phyloP scores from a whole-genome alignment of 2,888 invertebrate genomes.

The Calliphora vomitoria region DNA sequence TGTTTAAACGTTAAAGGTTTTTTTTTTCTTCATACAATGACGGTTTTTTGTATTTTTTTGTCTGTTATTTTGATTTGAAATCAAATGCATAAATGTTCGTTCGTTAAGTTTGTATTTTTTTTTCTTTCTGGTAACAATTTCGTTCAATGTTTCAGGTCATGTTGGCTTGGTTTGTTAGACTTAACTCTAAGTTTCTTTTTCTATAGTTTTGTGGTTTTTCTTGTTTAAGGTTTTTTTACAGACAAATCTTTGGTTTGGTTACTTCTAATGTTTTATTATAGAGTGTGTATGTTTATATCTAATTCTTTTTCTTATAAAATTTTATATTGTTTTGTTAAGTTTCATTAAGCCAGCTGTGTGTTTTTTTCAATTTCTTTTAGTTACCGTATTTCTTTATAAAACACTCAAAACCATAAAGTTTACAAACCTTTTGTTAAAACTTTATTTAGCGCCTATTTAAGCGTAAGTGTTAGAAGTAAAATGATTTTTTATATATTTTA shows the following conservation, averaged over 20 bases:
- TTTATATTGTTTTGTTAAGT: not conserved
- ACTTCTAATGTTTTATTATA: not conserved
- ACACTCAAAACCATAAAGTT: not conserved
- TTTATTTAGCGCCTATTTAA: slow-evolving; percentile 35
- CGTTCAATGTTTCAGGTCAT: slow-evolving; percentile 57
- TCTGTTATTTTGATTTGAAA: slow-evolving; percentile 7
- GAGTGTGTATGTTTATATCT: not conserved
- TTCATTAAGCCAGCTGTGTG: slow-evolving; percentile 44
- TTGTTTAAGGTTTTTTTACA: slow-evolving; percentile 27
- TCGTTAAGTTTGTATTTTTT: slow-evolving; percentile 12
- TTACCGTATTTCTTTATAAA: slow-evolving; percentile 34
- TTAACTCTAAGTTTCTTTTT: slow-evolving; percentile 46
- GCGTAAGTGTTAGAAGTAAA: slow-evolving; percentile 35
- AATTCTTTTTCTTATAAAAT: not conserved
- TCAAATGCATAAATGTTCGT: slow-evolving; percentile 15
- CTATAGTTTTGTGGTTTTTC: slow-evolving; percentile 49
- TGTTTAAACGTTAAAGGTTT: slow-evolving; percentile 37
- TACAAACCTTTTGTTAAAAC: not conserved
- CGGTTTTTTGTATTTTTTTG: slow-evolving; percentile 11
- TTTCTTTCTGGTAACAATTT: no score
- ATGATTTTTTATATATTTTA: not conserved
- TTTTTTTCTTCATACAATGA: slow-evolving; percentile 28
- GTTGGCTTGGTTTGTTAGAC: not conserved
- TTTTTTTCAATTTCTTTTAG: slow-evolving; percentile 64
- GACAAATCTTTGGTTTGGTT: slow-evolving; percentile 14